Base-by-base conservation (phyloP, 2,797 vertebrate species). In the Taeniopygia guttata region DNA sequence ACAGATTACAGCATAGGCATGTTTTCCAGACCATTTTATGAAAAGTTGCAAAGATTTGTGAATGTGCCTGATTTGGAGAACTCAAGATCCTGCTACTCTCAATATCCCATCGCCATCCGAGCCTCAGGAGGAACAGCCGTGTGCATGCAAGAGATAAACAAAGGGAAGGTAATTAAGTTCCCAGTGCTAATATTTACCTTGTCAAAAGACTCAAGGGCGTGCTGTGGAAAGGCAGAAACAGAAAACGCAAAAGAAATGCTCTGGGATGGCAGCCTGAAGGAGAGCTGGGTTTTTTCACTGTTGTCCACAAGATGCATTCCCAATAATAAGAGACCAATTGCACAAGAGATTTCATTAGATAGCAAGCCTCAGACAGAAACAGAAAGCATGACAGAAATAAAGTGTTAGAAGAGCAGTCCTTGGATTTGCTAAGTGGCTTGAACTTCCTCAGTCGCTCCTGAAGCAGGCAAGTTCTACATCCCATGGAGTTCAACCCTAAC, bases 141-240 rank as follows among this genome's bases (percentile, higher is more conserved):
- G 51, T 86, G 54, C 43, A 80, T 66, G 66, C 29, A 75, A 75
- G 22, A 87, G 42, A 89, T 42, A 85, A 92, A 79, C 26, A 67
- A 91, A 80, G 23, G 26, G 34, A 93, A 95, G 52, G 80, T 60
- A 95, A 84, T 93, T 94, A 88, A 90, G 59, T 60, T 93, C 36
- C 52, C 54, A 77, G 48, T 25, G 60, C 32, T 79, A 91, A 78
- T 88, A 69, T 88, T 79, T 81, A 51, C 85, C 51, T 76, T 84
- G 63, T 63, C 70, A 56, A 84, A 95, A 68, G 52, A 42, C 90
- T 73, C 32, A 2, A 75, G 82, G 84, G 73, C 21, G 4, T 55
- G 32, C 36, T 78, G 23, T 67, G 48, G 55, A 84, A 74, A 91
- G 55, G 86, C 30, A 81, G 40, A 87, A 42, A 76, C 14, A 52